These are phyloP conservation scores for Sanderia malayensis DNA, from an alignment of 30 jellyfish, hydroid and myxozoan genomes.

Conservation along the genomic window DNA sequence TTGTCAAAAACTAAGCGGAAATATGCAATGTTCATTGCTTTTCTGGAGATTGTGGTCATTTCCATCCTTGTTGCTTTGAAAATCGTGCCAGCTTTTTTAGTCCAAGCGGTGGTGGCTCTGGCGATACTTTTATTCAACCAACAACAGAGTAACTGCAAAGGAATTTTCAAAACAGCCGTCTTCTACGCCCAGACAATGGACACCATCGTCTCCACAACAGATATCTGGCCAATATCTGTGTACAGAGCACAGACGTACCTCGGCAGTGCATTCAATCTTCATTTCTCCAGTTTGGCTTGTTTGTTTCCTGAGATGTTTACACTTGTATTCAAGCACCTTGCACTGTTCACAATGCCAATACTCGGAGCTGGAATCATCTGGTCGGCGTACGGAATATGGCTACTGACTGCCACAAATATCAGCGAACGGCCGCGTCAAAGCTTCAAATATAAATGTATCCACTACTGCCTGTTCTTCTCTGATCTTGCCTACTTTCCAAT, in stretches of 20 bases:
- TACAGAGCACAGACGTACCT: constrained; percentile 30
- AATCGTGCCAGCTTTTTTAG: constrained; percentile 13
- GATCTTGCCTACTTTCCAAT: constrained; percentile 61
- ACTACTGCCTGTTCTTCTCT: constrained; percentile 16
- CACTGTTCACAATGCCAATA: constrained; percentile 11
- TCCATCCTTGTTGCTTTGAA: constrained; percentile 6
- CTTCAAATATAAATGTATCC: constrained; percentile 13
- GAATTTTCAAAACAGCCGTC: constrained; percentile 32
- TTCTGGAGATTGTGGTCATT: constrained; percentile 7
- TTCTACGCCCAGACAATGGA: constrained; percentile 52
- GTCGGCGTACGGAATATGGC: constrained; percentile 10
- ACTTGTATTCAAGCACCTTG: not conserved
- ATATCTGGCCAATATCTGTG: constrained; percentile 41
- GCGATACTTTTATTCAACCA: constrained; percentile 23
- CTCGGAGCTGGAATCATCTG: not conserved
- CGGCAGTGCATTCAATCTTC: constrained; percentile 38
- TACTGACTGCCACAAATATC: not conserved
- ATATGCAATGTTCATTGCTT: constrained; percentile 18
- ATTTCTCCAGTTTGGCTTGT: constrained; percentile 49
- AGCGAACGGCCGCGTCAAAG: not conserved
- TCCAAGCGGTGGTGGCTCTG: constrained; percentile 11
- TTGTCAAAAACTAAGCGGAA: not conserved
- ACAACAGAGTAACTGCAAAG: constrained; percentile 28
- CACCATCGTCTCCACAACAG: constrained; percentile 36
- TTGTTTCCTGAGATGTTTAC: constrained; percentile 1